Conservation (phyloP, 2,888 invertebrate species). For the Hesperia comma region DNA sequence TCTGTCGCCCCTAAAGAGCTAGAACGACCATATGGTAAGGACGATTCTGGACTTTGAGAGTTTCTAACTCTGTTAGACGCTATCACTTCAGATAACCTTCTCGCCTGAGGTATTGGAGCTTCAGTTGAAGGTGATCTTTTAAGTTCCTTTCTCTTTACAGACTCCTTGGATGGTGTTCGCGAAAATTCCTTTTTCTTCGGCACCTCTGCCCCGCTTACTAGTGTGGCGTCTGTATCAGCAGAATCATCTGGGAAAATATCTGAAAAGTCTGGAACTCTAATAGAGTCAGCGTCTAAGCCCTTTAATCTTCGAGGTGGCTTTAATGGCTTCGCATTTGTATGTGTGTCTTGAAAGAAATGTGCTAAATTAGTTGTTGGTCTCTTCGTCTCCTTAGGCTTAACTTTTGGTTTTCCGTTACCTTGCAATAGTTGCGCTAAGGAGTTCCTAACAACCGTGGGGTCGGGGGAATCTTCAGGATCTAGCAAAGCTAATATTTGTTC, state of each 20-base stretch:
- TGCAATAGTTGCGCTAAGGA: slow-evolving; percentile 65
- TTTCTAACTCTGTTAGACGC: slow-evolving; percentile 51
- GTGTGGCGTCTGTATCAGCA: slow-evolving; percentile 62
- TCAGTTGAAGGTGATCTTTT: slow-evolving; percentile 50
- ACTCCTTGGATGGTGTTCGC: slow-evolving; percentile 47
- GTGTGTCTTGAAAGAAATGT: slow-evolving; percentile 59
- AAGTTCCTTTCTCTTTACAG: slow-evolving; percentile 45
- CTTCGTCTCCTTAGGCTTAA: slow-evolving; percentile 47
- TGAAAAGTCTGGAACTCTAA: slow-evolving; percentile 55
- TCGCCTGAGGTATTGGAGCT: slow-evolving; percentile 49
- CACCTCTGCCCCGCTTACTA: slow-evolving; percentile 49
- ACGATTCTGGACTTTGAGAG: slow-evolving; percentile 59
- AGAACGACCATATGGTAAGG: slow-evolving; percentile 53
- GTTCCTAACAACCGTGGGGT: slow-evolving; percentile 59
- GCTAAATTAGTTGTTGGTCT: slow-evolving; percentile 50
- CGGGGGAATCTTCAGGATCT: slow-evolving; percentile 69
- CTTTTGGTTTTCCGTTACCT: slow-evolving; percentile 56
- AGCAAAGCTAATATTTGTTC: slow-evolving; percentile 70
- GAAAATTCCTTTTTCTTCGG: slow-evolving; percentile 46
- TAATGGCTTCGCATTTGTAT: slow-evolving; percentile 48
- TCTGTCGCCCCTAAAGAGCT: slow-evolving; percentile 64
- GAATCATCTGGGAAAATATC: slow-evolving; percentile 62
- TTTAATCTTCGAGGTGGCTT: slow-evolving; percentile 64
- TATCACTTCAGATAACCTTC: slow-evolving; percentile 57
- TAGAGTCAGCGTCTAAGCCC: slow-evolving; percentile 60